phyloP scores from a whole-genome alignment of 1,140 invertebrate genomes.

The Listronotus oregonensis region DNA sequence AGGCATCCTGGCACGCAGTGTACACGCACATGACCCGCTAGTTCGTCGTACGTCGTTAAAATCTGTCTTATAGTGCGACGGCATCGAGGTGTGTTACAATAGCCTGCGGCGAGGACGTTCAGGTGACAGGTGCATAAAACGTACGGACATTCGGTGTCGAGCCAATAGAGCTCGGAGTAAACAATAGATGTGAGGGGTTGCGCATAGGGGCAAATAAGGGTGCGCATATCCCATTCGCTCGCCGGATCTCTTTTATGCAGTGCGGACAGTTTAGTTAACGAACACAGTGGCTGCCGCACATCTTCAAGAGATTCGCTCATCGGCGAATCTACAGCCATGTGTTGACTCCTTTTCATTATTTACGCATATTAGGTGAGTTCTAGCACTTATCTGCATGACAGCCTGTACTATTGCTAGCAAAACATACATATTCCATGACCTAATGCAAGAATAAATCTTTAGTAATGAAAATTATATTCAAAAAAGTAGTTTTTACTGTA shows the following conservation, averaged over 20 bases:
- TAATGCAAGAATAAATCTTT: too few species aligned
- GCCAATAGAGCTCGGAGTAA: constrained; percentile 46
- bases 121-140: constrained; percentile 39
- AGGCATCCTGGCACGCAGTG: constrained; percentile 53
- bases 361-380: constrained; percentile 52
- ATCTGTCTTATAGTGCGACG: constrained; percentile 20
- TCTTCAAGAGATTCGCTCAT: constrained; percentile 53
- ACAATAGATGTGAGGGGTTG: constrained; percentile 51
- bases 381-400: constrained; percentile 18
- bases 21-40: constrained; percentile 45
- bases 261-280: constrained; percentile 45
- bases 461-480: too few species aligned
- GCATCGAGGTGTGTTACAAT: constrained; percentile 40
- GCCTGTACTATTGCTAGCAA: neutral
- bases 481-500: too few species aligned
- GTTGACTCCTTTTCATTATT: constrained; percentile 50
- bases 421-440: too few species aligned
- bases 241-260: constrained; percentile 42
- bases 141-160: constrained; percentile 32
- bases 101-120: constrained; percentile 39
- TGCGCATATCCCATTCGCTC: constrained; percentile 43
- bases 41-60: constrained; percentile 25
- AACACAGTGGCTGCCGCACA: constrained; percentile 55
- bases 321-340: constrained; percentile 53
- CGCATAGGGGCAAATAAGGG: constrained; percentile 44